Evolutionary conservation across 2,888 invertebrate species (phyloP).

Genomic region (Tanypteryx hageni): DNA sequence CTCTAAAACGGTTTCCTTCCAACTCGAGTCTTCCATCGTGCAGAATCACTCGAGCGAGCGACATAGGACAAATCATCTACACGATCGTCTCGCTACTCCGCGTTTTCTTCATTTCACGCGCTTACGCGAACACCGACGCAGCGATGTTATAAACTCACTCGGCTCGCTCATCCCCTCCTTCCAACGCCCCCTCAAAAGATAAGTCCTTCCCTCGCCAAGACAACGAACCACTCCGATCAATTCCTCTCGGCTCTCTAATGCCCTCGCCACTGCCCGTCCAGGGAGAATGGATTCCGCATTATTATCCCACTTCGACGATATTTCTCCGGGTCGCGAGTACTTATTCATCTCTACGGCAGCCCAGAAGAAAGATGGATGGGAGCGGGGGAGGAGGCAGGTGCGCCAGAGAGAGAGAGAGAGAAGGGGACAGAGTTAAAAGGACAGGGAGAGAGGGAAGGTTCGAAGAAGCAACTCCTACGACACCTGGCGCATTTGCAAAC

Average conservation of each 20-base stretch:
- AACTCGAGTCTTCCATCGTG: background rate
- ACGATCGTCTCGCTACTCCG: background rate
- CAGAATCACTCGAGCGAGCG: background rate
- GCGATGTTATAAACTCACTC: background rate
- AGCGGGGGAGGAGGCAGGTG: background rate
- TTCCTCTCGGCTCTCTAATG: background rate
- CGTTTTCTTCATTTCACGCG: background rate
- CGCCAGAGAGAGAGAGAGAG: background rate
- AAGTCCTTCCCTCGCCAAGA: background rate
- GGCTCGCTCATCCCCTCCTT: background rate
- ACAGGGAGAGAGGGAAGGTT: too few relatives aligned
- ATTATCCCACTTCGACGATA: background rate
- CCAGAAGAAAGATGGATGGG: background rate
- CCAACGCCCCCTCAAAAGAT: background rate
- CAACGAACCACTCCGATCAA: conserved; percentile 4
- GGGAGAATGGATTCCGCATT: background rate
- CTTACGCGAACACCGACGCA: background rate
- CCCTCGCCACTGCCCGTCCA: background rate
- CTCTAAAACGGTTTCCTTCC: background rate
- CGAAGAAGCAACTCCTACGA: background rate
- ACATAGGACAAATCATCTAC: background rate
- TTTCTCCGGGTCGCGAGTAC: background rate
- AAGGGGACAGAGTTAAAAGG: too few relatives aligned
- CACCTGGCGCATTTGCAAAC: conserved; percentile 24
- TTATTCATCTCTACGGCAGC: background rate